phyloP scores from a whole-genome alignment of 2,113 vertebrate genomes.

The Arothron firmamentum region DNA sequence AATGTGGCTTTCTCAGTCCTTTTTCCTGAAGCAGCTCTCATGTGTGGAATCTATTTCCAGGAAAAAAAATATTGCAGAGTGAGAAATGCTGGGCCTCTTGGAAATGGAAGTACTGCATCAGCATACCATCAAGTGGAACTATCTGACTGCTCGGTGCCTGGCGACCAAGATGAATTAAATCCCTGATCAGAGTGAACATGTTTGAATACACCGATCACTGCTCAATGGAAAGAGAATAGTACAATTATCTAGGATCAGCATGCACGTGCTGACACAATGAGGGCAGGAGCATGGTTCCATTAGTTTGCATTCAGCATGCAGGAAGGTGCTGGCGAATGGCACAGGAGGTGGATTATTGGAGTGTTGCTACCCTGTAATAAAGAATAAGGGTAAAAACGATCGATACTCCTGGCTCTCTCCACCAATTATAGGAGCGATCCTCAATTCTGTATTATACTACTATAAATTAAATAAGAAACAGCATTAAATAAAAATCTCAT shows the following conservation, averaged over 20 bases:
- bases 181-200: too few species aligned
- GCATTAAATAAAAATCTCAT: too few species aligned
- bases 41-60: conserved; percentile 29
- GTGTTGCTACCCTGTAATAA: background rate
- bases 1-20: conserved; percentile 32
- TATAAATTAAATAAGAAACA: too few species aligned
- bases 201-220: too few species aligned
- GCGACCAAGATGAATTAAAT: conserved; percentile 1
- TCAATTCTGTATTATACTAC: too few species aligned
- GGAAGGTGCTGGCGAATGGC: background rate
- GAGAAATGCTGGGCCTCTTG: conserved; percentile 15
- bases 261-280: too few species aligned
- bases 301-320: background rate
- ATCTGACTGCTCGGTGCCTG: conserved; percentile 10
- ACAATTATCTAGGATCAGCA: too few species aligned
- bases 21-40: conserved; percentile 20
- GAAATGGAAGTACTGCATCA: conserved; percentile 49
- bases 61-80: conserved; percentile 35
- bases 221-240: too few species aligned
- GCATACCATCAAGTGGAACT: conserved; percentile 47
- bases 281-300: too few species aligned
- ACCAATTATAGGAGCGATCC: too few species aligned
- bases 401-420: background rate
- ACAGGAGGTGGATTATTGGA: background rate
- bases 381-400: background rate